Percentiles rank a stretch among this genome's conserved stretches.
These are phyloP conservation scores for Nicator chloris DNA, from an alignment of 2,113 vertebrate species.

Conservation along the genomic window DNA sequence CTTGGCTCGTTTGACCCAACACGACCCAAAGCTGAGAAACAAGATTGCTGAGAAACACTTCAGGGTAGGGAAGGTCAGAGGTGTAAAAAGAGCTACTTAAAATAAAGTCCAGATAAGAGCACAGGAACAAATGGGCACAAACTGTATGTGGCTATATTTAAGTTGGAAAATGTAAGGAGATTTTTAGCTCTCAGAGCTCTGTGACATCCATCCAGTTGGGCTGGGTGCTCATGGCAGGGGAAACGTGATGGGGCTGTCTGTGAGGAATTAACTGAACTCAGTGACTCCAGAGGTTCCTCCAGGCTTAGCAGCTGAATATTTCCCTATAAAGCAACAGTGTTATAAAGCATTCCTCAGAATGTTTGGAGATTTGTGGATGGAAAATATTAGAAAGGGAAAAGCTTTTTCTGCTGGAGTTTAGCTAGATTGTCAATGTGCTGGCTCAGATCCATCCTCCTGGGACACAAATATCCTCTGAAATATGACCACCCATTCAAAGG, in stretches of 20 bases:
- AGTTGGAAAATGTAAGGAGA: not conserved
- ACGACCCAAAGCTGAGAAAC: not conserved
- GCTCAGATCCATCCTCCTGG: not conserved
- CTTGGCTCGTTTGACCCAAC: not conserved
- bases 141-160: not conserved
- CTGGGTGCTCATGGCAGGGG: not conserved
- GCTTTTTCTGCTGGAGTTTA: not conserved
- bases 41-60: not conserved
- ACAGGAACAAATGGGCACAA: not conserved
- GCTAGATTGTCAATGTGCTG: not conserved
- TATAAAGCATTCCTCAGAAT: not conserved
- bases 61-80: not conserved
- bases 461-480: not conserved
- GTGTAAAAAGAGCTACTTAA: not conserved
- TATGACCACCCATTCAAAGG: not conserved
- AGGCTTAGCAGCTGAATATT: not conserved
- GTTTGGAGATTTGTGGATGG: not conserved
- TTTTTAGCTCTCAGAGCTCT: not conserved
- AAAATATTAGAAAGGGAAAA: not conserved
- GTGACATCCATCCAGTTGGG: not conserved
- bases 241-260: not conserved
- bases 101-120: not conserved
- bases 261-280: slow-evolving; percentile 1
- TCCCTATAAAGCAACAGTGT: not conserved
- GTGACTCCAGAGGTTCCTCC: not conserved